These are phyloP conservation scores for Trichomalopsis sarcophagae DNA, from an alignment of 1,140 invertebrate genomes.

Conservation along the genomic window DNA sequence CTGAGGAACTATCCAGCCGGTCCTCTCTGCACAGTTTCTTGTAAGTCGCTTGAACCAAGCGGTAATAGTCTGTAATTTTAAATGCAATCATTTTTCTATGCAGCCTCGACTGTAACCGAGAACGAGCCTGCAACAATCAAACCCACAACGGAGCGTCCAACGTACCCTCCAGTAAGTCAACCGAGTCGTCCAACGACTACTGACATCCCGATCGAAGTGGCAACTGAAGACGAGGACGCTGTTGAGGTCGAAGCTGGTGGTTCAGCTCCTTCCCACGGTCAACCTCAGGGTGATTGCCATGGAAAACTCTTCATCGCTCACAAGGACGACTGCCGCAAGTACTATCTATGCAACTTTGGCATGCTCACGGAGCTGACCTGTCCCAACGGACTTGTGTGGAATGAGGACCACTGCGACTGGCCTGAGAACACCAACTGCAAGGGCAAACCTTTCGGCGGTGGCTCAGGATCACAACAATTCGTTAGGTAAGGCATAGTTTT, in stretches of 20 bases:
- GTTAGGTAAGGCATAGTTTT: neutral
- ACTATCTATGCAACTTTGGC: constrained; percentile 87
- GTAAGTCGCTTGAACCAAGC: constrained; percentile 51
- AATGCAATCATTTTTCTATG: neutral
- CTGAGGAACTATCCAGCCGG: constrained; percentile 78
- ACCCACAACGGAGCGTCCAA: constrained; percentile 21
- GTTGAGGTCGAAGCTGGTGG: constrained; percentile 64
- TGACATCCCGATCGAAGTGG: constrained; percentile 59
- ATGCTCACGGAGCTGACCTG: constrained; percentile 80
- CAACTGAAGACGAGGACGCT: constrained; percentile 63
- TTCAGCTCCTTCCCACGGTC: constrained; percentile 47
- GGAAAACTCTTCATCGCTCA: constrained; percentile 79
- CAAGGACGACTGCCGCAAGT: constrained; percentile 84
- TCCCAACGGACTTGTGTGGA: constrained; percentile 84
- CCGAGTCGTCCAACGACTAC: neutral
- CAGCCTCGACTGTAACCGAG: constrained; percentile 49
- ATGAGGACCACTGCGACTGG: constrained; percentile 86
- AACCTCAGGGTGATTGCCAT: constrained; percentile 73
- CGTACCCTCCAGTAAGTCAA: neutral
- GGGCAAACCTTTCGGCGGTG: neutral
- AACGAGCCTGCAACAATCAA: constrained; percentile 46
- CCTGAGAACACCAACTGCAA: constrained; percentile 81
- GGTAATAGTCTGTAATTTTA: neutral
- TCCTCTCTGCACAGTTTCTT: constrained; percentile 64
- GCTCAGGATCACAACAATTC: neutral